Conservation (phyloP, 1,140 invertebrate genomes). For the Drosophila takahashii region DNA sequence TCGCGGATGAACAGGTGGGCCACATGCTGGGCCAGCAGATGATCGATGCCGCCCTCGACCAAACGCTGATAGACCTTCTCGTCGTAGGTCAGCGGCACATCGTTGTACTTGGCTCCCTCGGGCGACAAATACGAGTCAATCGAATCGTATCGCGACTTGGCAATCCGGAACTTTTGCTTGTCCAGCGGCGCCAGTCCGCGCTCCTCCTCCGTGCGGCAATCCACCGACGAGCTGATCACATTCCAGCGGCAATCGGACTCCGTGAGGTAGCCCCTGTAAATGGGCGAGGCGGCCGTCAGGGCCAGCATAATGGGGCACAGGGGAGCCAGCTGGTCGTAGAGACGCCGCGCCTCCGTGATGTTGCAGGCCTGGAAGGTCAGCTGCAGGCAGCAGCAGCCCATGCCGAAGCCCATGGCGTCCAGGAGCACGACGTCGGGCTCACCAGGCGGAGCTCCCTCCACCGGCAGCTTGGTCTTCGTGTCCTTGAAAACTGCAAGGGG, state of each 20-base stretch:
- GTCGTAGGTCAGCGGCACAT: conserved; percentile 92
- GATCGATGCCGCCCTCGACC: conserved; percentile 94
- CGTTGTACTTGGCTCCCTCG: conserved; percentile 87
- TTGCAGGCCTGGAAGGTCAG: conserved; percentile 97
- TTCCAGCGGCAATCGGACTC: conserved; percentile 99
- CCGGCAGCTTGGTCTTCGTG: conserved; percentile 92
- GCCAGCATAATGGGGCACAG: conserved; percentile 99
- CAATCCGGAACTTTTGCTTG: conserved; percentile 93
- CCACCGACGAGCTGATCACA: conserved; percentile 97
- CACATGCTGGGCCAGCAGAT: conserved; percentile 96
- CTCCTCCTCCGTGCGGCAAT: conserved; percentile 98
- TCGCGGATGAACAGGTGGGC: conserved; percentile 99
- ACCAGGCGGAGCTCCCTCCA: conserved; percentile 89
- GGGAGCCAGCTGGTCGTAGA: conserved; percentile 99
- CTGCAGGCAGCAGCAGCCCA: conserved; percentile 99
- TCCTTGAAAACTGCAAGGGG: conserved; percentile 94
- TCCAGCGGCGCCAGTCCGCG: conserved; percentile 92
- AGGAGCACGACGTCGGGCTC: conserved; percentile 96
- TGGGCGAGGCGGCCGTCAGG: conserved; percentile 97
- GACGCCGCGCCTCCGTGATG: conserved; percentile 96
- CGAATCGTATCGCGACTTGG: conserved; percentile 98
- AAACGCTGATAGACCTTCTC: conserved; percentile 91
- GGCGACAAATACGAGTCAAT: conserved; percentile 98
- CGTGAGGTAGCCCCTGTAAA: conserved; percentile 96
- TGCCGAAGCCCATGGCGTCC: conserved; percentile 99